These are phyloP conservation scores for Nomada fabriciana DNA, from an alignment of 2,888 invertebrate species.

Conservation along the genomic window DNA sequence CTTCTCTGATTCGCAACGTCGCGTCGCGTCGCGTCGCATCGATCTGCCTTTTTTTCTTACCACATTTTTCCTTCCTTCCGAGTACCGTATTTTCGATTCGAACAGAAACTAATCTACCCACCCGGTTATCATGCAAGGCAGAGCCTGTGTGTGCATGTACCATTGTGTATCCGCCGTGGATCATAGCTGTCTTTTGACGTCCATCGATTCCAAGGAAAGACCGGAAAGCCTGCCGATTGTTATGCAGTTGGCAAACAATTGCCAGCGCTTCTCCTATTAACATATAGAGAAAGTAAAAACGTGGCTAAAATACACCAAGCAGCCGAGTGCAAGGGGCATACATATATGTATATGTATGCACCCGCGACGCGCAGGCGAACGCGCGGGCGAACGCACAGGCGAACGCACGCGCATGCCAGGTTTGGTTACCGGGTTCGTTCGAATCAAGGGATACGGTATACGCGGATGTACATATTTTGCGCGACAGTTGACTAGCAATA, in stretches of 20 bases:
- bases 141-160: not conserved
- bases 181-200: slow-evolving; percentile 19
- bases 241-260: slow-evolving; percentile 72
- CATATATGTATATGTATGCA: too few relatives aligned
- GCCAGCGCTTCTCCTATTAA: slow-evolving; percentile 62
- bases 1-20: not conserved
- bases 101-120: too few relatives aligned
- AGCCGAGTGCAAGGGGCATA: not conserved
- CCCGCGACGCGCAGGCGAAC: too few relatives aligned
- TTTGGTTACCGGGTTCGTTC: too few relatives aligned
- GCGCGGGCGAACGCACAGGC: too few relatives aligned
- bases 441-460: too few relatives aligned
- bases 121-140: too few relatives aligned
- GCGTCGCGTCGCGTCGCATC: not conserved
- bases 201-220: slow-evolving; percentile 62
- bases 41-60: not conserved
- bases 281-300: slow-evolving; percentile 63
- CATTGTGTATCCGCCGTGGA: not conserved
- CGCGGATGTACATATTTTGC: too few relatives aligned
- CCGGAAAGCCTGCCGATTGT: slow-evolving; percentile 78
- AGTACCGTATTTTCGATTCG: not conserved
- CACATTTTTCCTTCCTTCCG: not conserved
- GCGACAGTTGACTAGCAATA: too few relatives aligned
- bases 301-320: slow-evolving; percentile 68
- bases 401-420: too few relatives aligned